These are phyloP conservation scores for Solen grandis DNA, from an alignment of 1,140 invertebrate species.

Conservation along the genomic window DNA sequence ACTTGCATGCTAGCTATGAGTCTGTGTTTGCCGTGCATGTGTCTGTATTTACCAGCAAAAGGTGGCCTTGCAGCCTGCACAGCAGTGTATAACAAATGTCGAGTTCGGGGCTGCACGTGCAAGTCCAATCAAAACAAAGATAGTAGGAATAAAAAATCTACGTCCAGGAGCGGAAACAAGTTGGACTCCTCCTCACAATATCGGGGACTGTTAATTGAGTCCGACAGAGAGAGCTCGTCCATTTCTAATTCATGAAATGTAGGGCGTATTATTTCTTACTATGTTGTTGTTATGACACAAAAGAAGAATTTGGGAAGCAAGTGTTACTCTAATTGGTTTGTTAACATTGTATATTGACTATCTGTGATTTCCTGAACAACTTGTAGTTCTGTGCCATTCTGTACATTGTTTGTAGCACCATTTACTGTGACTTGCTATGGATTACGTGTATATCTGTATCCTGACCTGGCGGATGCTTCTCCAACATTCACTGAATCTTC, in stretches of 20 bases:
- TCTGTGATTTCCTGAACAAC: too few relatives aligned
- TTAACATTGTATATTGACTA: too few relatives aligned
- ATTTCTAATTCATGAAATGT: slow-evolving; percentile 43
- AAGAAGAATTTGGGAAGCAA: too few relatives aligned
- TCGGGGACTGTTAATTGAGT: slow-evolving; percentile 48
- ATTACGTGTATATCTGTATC: too few relatives aligned
- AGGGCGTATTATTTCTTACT: too few relatives aligned
- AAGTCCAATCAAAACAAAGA: slow-evolving; percentile 48
- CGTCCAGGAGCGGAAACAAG: slow-evolving; percentile 33
- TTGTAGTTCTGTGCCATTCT: too few relatives aligned
- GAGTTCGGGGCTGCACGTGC: slow-evolving; percentile 85
- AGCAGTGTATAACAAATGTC: slow-evolving; percentile 89
- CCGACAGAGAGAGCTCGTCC: slow-evolving; percentile 46
- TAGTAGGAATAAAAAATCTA: slow-evolving; percentile 54
- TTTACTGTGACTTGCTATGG: too few relatives aligned
- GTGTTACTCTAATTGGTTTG: too few relatives aligned
- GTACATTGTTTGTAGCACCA: too few relatives aligned
- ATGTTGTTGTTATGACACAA: slow-evolving; percentile 17
- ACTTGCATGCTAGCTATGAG: slow-evolving; percentile 90
- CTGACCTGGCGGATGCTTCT: too few relatives aligned
- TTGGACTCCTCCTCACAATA: slow-evolving; percentile 44
- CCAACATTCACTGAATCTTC: too few relatives aligned
- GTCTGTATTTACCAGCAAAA: slow-evolving; percentile 94
- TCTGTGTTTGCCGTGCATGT: slow-evolving; percentile 90
- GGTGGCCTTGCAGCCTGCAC: slow-evolving; percentile 90